Conservation (phyloP, 2,113 vertebrate genomes). For the Archilochus colubris region DNA sequence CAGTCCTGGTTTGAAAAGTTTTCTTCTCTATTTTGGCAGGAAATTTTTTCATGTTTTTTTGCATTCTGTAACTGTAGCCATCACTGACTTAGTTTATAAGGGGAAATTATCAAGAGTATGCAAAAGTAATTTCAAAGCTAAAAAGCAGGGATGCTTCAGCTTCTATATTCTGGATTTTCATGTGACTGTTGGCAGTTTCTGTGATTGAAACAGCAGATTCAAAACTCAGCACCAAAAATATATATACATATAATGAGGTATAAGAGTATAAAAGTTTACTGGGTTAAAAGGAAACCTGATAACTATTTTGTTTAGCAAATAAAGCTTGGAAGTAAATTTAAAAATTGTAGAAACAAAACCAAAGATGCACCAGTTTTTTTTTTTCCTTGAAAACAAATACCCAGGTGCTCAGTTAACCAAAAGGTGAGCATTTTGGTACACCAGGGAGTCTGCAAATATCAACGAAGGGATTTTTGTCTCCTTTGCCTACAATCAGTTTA, state of each 20-base stretch:
- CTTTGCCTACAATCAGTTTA: not conserved
- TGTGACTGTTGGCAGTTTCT: not conserved
- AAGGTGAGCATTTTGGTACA: not conserved
- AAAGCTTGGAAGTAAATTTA: not conserved
- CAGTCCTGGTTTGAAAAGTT: not conserved
- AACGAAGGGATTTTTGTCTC: not conserved
- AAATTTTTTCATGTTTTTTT: not conserved
- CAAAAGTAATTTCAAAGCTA: conserved; percentile 42
- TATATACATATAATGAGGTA: not conserved
- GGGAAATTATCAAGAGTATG: not conserved
- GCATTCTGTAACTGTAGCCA: not conserved
- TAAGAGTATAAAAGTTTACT: not conserved
- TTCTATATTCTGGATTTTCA: not conserved
- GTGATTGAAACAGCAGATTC: conserved; percentile 44
- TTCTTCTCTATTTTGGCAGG: not conserved
- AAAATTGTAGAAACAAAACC: not conserved
- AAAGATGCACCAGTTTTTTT: not conserved
- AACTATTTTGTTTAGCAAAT: not conserved
- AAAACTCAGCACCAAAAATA: not conserved
- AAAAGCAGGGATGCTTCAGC: not conserved
- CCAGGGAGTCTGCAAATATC: not conserved
- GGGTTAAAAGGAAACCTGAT: not conserved
- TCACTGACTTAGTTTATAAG: not conserved
- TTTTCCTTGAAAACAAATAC: not conserved
- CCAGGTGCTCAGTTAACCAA: not conserved